These are phyloP conservation scores for Dascillus cervinus DNA, from an alignment of 2,888 invertebrate species.

Conservation along the genomic window DNA sequence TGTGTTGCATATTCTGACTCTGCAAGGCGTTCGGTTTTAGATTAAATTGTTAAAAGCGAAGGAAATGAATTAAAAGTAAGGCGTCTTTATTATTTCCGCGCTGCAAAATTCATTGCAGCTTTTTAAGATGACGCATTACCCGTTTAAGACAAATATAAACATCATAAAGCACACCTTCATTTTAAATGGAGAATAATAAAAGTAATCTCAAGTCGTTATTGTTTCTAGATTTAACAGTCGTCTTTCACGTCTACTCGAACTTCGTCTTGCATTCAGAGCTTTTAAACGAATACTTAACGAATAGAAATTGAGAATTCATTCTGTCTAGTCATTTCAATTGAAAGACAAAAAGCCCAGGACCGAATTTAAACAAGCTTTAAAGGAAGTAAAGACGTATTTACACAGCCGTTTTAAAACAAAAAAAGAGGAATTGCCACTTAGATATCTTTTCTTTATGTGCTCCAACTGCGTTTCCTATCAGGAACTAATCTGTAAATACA, in stretches of 20 bases:
- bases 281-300: conserved; percentile 34
- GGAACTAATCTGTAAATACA: conserved; percentile 37
- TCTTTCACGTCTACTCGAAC: conserved; percentile 8
- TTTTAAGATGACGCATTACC: no score
- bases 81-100: no score
- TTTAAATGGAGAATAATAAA: conserved; percentile 36
- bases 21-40: no score
- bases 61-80: no score
- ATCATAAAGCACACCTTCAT: no score
- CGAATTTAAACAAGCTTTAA: conserved; percentile 32
- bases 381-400: conserved; percentile 33
- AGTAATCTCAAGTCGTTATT: conserved; percentile 36
- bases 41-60: no score
- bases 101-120: no score
- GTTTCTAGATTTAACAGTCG: conserved; percentile 23
- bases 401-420: conserved; percentile 34
- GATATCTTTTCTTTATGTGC: conserved; percentile 28
- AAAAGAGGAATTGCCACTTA: conserved; percentile 35
- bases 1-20: no score
- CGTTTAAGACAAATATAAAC: no score
- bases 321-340: conserved; percentile 30
- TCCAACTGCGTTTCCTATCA: conserved; percentile 32
- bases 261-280: conserved; percentile 18
- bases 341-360: conserved; percentile 30
- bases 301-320: conserved; percentile 40